Conservation (phyloP, 2,113 vertebrate genomes). For the Actenoides lindsayi region DNA sequence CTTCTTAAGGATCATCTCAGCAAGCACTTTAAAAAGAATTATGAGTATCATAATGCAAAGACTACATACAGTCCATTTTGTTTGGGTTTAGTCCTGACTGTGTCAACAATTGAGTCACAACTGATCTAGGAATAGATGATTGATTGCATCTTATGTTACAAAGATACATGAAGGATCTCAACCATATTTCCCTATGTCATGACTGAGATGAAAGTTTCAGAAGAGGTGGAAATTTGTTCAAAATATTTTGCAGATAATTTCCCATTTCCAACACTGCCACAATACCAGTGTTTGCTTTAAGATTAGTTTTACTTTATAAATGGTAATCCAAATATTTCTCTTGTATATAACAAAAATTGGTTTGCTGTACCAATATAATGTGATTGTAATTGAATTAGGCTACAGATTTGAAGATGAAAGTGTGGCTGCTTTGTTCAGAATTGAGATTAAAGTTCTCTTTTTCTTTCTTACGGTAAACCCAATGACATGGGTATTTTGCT, state of each 20-base stretch:
- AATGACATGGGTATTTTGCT: constrained; percentile 4
- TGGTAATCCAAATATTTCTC: neutral
- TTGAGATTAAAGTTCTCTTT: neutral
- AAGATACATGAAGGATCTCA: neutral
- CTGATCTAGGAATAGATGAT: neutral
- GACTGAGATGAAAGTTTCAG: neutral
- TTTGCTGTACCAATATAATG: neutral
- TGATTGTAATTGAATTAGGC: neutral
- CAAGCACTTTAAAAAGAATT: neutral
- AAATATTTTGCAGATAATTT: neutral
- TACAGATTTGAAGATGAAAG: neutral
- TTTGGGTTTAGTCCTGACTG: neutral
- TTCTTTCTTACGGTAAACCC: neutral
- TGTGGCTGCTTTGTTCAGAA: neutral
- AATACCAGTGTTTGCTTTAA: neutral
- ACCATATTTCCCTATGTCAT: neutral
- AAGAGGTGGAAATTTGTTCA: neutral
- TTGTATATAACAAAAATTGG: neutral
- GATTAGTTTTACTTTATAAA: neutral
- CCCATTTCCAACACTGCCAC: neutral
- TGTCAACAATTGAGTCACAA: neutral
- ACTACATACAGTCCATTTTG: neutral
- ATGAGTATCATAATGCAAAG: neutral
- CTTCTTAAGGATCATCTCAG: neutral
- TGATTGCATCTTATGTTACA: neutral